Evolutionary conservation across 2,888 invertebrate species (phyloP), one percentile per base, ranked within the genome.

Genomic region (Xanthia togata): DNA sequence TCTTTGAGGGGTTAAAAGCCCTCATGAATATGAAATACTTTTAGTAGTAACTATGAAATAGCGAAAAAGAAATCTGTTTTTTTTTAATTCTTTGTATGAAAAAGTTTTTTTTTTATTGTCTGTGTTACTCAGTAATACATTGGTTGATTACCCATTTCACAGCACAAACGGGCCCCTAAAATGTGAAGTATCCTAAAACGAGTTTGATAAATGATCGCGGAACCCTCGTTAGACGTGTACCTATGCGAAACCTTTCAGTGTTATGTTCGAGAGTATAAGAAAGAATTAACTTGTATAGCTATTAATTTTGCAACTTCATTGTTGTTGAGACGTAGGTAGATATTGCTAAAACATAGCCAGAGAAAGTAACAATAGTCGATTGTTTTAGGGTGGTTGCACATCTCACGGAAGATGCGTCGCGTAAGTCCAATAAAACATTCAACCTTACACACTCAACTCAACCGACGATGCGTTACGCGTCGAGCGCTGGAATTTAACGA

Each of bases 161-260:
- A 31, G 20, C 14, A n/a, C 6, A 17, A 26, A 41, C 73, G 41
- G 78, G 70, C 44, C 41, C 76, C 78, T 83, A 73, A 86, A 83
- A 79, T 79, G 69, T 85, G 76, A 79, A 86, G 78, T 76, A 75
- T 53, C 73, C 38, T 65, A 78, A 70, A 79, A 83, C 70, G 65
- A 81, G 69, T 78, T 83, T 88, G 89, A 89, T 88, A 81, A 89
- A 89, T 88, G 86, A 87, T 79, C 76, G 38, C 6, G n/a, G 38
- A 41, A 78, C 50, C 53, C 23, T 63, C 35, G 41, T 47, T 67
- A 57, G 44, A 38, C 26, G 62, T 65, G 70, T 73, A 44, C 12
- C 14, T 44, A 73, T 70, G 44, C 67, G 64, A 41, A 78, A 76
- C 71, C 72, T 77, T 82, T 64, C 62, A 79, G 65, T 76, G 72